A percentile compares a stretch with the other conserved stretches of the same genome.
phyloP scores from a whole-genome alignment of 2,113 vertebrate genomes.

The Laticauda laticaudata region DNA sequence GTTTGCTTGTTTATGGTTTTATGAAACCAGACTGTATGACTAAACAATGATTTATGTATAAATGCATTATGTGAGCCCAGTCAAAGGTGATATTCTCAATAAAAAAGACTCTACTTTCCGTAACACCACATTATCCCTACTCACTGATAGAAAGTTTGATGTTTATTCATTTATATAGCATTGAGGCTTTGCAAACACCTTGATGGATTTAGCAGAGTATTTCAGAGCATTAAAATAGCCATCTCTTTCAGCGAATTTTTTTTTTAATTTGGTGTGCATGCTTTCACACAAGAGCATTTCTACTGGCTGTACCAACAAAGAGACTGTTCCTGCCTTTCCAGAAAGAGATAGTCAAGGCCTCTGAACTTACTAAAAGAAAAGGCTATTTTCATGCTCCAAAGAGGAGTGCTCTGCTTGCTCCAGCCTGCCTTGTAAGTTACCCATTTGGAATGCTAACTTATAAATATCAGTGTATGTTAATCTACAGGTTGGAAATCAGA shows the following conservation, averaged over 20 bases:
- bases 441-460: neutral
- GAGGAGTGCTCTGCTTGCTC: neutral
- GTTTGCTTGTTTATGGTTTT: neutral
- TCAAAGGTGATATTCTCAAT: neutral
- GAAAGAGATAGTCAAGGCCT: neutral
- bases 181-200: neutral
- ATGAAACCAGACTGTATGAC: neutral
- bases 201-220: neutral
- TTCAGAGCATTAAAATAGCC: neutral
- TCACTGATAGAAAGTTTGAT: neutral
- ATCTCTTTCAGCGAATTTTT: neutral
- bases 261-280: neutral
- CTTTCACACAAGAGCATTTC: neutral
- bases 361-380: neutral
- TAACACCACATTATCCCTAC: neutral
- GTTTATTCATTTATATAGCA: neutral
- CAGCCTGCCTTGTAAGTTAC: neutral
- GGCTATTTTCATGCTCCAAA: neutral
- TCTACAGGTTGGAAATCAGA: neutral
- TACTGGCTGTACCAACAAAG: neutral
- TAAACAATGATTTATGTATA: neutral
- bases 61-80: neutral
- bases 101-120: neutral
- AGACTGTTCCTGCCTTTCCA: neutral
- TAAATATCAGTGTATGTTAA: neutral